These are phyloP conservation scores for Plusia festucae DNA, from an alignment of 2,888 invertebrate genomes.

Conservation along the genomic window DNA sequence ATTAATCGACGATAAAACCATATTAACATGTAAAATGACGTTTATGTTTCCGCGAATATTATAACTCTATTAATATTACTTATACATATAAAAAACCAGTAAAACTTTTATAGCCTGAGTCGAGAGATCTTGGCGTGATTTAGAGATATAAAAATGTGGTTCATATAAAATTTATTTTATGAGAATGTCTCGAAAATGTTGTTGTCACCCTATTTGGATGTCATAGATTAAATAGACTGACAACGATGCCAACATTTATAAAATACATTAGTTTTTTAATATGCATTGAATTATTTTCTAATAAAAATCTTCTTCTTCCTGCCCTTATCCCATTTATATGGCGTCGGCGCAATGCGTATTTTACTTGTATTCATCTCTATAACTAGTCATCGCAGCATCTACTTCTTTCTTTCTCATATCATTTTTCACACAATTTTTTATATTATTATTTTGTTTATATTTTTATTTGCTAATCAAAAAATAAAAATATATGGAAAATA, in stretches of 20 bases:
- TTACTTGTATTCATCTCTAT: no score
- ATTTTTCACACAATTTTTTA: no score
- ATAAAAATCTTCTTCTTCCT: no score
- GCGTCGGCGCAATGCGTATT: no score
- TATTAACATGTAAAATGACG: slow-evolving; percentile 31
- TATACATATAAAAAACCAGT: slow-evolving; percentile 7
- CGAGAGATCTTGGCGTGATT: neutral
- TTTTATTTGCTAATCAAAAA: no score
- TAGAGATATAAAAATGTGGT: neutral
- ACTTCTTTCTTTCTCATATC: no score
- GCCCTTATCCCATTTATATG: no score
- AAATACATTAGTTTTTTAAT: neutral
- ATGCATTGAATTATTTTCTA: no score
- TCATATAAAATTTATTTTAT: neutral
- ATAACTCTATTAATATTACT: slow-evolving; percentile 20
- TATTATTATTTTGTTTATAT: no score
- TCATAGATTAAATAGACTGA: neutral
- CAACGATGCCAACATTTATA: neutral
- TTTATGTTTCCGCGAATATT: slow-evolving; percentile 31
- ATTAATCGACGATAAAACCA: slow-evolving; percentile 39
- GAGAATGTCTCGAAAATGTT: neutral
- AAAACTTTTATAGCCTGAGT: slow-evolving; percentile 12
- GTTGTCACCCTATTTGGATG: slow-evolving; percentile 8
- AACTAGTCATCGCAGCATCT: no score
- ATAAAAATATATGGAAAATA: no score